A percentile compares a stretch with the other conserved stretches of the same genome.
Conservation (phyloP, 2,113 vertebrate genomes). For the Aphelocoma coerulescens region DNA sequence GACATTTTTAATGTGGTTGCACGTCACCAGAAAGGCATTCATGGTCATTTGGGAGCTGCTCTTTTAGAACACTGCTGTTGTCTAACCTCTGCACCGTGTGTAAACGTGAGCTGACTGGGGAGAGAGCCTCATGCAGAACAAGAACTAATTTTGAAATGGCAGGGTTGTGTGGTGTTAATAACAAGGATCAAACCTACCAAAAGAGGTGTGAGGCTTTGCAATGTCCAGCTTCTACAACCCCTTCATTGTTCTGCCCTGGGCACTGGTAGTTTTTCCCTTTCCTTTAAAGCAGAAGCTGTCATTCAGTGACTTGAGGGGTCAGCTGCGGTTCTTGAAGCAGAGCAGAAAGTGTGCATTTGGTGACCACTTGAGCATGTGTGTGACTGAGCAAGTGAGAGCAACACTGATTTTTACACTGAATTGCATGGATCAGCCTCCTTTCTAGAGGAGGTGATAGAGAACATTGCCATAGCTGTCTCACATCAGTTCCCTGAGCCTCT, state of each 20-base stretch:
- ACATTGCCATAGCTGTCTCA: neutral
- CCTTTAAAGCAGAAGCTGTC: neutral
- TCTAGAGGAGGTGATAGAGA: neutral
- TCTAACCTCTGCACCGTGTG: neutral
- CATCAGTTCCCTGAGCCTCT: neutral
- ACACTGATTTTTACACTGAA: neutral
- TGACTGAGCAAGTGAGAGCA: neutral
- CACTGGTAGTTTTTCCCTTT: neutral
- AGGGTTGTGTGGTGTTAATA: neutral
- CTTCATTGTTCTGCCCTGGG: neutral
- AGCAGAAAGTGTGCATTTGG: neutral
- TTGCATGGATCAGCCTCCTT: neutral
- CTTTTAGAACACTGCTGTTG: neutral
- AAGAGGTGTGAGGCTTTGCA: neutral
- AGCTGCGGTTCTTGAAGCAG: neutral
- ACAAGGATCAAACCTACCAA: neutral
- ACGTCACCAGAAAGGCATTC: neutral
- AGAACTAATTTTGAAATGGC: neutral
- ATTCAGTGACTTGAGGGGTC: neutral
- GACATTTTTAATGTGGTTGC: neutral
- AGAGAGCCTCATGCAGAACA: neutral
- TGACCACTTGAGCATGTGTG: accelerated
- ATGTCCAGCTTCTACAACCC: neutral
- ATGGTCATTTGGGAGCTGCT: neutral
- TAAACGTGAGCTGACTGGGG: neutral